Conservation (phyloP, 2,888 invertebrate species). For the Eledone cirrhosa region DNA sequence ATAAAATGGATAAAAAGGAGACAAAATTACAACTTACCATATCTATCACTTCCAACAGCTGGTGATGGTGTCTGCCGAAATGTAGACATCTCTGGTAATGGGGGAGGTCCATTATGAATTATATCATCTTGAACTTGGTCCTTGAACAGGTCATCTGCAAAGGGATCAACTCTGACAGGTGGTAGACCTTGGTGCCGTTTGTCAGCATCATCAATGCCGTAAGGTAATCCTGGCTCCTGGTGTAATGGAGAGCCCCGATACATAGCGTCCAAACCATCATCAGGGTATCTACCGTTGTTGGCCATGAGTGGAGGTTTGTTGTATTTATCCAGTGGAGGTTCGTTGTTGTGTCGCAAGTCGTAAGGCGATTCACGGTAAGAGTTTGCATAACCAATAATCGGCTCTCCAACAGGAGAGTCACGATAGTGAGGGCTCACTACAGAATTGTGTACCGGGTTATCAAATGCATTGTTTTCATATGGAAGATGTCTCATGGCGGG, state of each 20-base stretch:
- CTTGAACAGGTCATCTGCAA: conserved; percentile 58
- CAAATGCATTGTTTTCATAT: conserved; percentile 13
- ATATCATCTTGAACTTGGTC: conserved; percentile 38
- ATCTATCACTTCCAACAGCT: conserved; percentile 42
- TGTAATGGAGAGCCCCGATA: conserved; percentile 31
- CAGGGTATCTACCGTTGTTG: background rate
- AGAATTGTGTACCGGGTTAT: background rate
- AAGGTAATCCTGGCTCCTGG: conserved; percentile 27
- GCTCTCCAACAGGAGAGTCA: conserved; percentile 33
- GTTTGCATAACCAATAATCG: conserved; percentile 30
- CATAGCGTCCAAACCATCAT: conserved; percentile 7
- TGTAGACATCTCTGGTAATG: conserved; percentile 15
- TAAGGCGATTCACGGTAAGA: background rate
- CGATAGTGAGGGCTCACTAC: conserved; percentile 26
- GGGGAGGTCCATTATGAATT: background rate
- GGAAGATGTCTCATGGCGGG: conserved; percentile 25
- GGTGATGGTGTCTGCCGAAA: conserved; percentile 38
- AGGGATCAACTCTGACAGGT: conserved; percentile 54
- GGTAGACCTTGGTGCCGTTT: conserved; percentile 54
- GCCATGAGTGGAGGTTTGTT: background rate
- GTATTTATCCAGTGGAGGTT: background rate
- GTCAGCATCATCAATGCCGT: conserved; percentile 33
- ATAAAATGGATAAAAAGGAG: no score
- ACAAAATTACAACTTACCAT: conserved; percentile 35
- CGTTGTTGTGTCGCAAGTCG: conserved; percentile 10